phyloP scores from a whole-genome alignment of 1,140 invertebrate species.

The Matsumurasca onukii region DNA sequence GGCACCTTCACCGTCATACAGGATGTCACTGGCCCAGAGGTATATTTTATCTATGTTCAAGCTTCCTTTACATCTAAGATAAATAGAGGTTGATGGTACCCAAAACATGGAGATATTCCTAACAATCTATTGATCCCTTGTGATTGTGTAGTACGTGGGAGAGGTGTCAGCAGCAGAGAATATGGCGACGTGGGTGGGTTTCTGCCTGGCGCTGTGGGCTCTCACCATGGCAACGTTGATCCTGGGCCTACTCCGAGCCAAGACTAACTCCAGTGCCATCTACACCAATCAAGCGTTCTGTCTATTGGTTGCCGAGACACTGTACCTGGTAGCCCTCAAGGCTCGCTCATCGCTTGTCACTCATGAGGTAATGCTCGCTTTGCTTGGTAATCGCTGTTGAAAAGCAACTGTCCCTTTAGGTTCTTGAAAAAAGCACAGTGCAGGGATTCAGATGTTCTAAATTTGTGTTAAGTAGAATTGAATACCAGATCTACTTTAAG shows the following conservation, averaged over 20 bases:
- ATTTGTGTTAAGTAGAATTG: too few species aligned
- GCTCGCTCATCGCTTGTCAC: slow-evolving; percentile 69
- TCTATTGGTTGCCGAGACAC: slow-evolving; percentile 79
- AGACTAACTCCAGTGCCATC: slow-evolving; percentile 93
- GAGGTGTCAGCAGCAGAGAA: slow-evolving; percentile 82
- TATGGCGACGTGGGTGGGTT: slow-evolving; percentile 85
- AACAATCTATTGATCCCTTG: too few species aligned
- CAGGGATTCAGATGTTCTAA: too few species aligned
- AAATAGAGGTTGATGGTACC: too few species aligned
- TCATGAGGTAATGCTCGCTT: slow-evolving; percentile 58
- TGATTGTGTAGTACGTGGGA: slow-evolving; percentile 73
- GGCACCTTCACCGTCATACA: slow-evolving; percentile 91
- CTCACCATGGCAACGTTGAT: slow-evolving; percentile 72
- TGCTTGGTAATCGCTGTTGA: too few species aligned
- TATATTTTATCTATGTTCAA: too few species aligned
- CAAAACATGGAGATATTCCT: too few species aligned
- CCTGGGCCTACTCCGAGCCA: slow-evolving; percentile 73
- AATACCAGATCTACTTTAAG: too few species aligned
- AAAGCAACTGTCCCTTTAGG: too few species aligned
- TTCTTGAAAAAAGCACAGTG: too few species aligned
- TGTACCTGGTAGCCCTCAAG: slow-evolving; percentile 87
- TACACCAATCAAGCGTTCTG: slow-evolving; percentile 91
- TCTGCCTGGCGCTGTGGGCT: slow-evolving; percentile 79
- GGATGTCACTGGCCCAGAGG: slow-evolving; percentile 87
- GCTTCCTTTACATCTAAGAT: too few species aligned